phyloP scores from a whole-genome alignment of 2,888 invertebrate species.

The Metallyticus violacea region DNA sequence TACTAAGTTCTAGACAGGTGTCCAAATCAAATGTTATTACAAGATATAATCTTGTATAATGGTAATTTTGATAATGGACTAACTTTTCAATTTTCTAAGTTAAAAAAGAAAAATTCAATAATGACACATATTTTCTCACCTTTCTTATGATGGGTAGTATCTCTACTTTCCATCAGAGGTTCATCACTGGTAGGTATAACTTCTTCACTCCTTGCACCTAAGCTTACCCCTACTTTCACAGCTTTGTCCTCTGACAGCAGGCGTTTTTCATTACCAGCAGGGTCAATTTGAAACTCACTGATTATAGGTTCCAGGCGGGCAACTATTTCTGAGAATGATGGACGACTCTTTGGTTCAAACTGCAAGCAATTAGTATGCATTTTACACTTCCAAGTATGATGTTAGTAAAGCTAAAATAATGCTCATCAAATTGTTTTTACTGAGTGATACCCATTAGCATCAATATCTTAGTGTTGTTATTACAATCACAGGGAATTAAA shows the following conservation, averaged over 20 bases:
- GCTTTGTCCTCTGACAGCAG: slow-evolving; percentile 9
- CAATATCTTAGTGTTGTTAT: too few relatives aligned
- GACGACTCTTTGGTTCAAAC: slow-evolving; percentile 87
- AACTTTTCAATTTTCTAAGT: background rate
- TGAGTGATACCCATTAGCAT: too few relatives aligned
- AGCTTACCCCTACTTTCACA: background rate
- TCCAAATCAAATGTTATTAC: too few relatives aligned
- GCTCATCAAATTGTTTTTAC: too few relatives aligned
- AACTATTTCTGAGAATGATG: slow-evolving; percentile 80
- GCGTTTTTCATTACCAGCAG: background rate
- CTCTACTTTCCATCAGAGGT: background rate
- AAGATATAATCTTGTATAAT: too few relatives aligned
- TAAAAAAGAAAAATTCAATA: background rate
- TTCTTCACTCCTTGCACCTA: slow-evolving; percentile 50
- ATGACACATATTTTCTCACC: background rate
- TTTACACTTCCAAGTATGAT: background rate
- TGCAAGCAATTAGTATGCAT: slow-evolving; percentile 46
- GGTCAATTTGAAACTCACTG: slow-evolving; percentile 29
- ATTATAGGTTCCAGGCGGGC: slow-evolving; percentile 52
- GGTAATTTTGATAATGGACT: background rate
- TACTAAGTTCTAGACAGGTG: too few relatives aligned
- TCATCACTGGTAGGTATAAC: slow-evolving; percentile 40
- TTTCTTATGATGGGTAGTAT: background rate
- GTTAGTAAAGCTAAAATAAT: too few relatives aligned
- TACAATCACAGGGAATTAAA: too few relatives aligned